Conservation (phyloP, 2,888 invertebrate species). For the Leucophenga montana region DNA sequence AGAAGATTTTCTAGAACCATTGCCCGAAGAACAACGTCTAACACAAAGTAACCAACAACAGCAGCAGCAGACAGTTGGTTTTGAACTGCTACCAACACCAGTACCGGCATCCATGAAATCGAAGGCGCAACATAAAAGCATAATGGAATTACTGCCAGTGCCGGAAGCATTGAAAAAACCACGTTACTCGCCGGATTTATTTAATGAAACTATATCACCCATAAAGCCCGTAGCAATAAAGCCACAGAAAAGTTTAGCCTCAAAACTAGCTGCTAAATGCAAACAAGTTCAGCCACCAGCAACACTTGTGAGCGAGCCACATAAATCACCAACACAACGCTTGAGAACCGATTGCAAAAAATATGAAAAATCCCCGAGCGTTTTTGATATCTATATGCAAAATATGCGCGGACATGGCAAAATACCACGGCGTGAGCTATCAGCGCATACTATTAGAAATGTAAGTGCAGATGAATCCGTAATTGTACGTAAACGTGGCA, state of each 20-base stretch:
- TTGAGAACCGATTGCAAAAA: neutral
- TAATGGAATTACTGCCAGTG: neutral
- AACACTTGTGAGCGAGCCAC: neutral
- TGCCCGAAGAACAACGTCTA: conserved; percentile 70
- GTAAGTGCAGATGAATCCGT: conserved; percentile 45
- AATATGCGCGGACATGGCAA: conserved; percentile 54
- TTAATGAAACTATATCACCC: conserved; percentile 55
- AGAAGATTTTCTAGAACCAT: conserved; percentile 74
- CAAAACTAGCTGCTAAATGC: conserved; percentile 50
- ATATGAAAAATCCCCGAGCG: conserved; percentile 53
- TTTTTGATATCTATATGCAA: conserved; percentile 61
- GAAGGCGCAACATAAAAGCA: conserved; percentile 22
- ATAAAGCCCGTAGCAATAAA: conserved; percentile 35
- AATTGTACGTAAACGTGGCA: conserved; percentile 29
- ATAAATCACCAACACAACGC: neutral
- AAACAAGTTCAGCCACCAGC: neutral
- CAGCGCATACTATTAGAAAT: neutral
- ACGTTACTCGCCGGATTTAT: conserved; percentile 61
- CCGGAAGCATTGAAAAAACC: neutral
- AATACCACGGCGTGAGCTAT: conserved; percentile 46
- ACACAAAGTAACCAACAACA: neutral
- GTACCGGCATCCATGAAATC: conserved; percentile 8
- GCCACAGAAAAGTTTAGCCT: conserved; percentile 40
- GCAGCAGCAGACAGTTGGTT: too few relatives aligned
- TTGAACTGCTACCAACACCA: neutral